These are phyloP conservation scores for Cerastis rubricosa DNA, from an alignment of 2,888 invertebrate species.

Conservation along the genomic window DNA sequence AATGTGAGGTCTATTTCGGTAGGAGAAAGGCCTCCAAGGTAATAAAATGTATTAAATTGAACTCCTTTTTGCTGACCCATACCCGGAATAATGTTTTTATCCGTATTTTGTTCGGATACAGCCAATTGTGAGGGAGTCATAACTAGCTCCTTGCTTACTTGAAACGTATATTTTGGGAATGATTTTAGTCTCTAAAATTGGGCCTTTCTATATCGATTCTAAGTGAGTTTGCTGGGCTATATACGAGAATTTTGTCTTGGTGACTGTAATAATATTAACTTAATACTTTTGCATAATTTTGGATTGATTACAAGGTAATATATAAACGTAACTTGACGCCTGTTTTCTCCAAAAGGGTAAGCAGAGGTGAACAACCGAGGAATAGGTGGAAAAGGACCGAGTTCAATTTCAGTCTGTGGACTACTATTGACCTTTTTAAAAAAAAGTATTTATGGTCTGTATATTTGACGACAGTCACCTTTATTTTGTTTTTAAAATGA, in stretches of 20 bases:
- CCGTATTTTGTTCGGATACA: constrained; percentile 51
- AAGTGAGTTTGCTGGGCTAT: neutral
- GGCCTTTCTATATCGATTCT: neutral
- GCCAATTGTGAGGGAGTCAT: constrained; percentile 55
- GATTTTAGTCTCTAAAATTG: constrained; percentile 1
- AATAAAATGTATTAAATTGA: constrained; percentile 68
- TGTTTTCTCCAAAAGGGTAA: neutral
- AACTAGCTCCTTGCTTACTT: constrained; percentile 42
- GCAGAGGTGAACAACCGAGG: neutral
- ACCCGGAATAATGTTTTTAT: constrained; percentile 61
- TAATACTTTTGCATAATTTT: neutral
- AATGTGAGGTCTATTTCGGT: constrained; percentile 60
- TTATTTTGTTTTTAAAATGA: neutral
- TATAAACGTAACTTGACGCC: neutral
- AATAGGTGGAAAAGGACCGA: too few relatives aligned
- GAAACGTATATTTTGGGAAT: constrained; percentile 26
- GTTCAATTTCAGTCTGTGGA: too few relatives aligned
- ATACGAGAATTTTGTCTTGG: neutral
- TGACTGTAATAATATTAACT: neutral
- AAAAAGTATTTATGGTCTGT: neutral
- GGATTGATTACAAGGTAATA: neutral
- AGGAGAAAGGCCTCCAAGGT: constrained; percentile 59
- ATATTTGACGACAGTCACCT: neutral
- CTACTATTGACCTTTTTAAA: too few relatives aligned
- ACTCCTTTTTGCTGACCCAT: constrained; percentile 64